A percentile compares a stretch with the other conserved stretches of the same genome.
These are phyloP conservation scores for Merodon equestris DNA, from an alignment of 2,888 invertebrate species.

Conservation along the genomic window DNA sequence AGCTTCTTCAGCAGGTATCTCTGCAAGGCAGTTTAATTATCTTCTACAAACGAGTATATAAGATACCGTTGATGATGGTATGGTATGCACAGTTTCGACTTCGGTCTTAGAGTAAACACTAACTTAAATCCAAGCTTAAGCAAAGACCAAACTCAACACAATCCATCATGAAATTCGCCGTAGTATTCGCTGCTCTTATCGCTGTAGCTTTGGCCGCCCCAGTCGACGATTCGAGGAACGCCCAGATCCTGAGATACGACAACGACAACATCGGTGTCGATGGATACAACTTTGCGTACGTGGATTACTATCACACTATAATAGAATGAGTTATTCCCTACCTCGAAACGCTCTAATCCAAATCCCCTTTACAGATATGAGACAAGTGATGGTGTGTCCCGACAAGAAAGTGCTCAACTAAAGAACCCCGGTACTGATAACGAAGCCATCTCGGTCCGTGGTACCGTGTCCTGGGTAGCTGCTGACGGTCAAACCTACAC, in stretches of 20 bases:
- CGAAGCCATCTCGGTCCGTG: slow-evolving; percentile 78
- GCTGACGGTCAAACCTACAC: slow-evolving; percentile 80
- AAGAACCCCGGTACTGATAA: slow-evolving; percentile 79
- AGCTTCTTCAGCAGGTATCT: too few relatives aligned
- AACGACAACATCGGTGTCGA: slow-evolving; percentile 78
- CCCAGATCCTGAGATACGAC: slow-evolving; percentile 82
- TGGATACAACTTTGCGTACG: slow-evolving; percentile 75
- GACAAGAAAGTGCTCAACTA: slow-evolving; percentile 78
- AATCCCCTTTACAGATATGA: slow-evolving; percentile 72
- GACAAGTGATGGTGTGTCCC: slow-evolving; percentile 79
- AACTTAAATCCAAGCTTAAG: background rate
- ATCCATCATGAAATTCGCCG: slow-evolving; percentile 73
- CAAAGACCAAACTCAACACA: background rate
- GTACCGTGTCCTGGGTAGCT: slow-evolving; percentile 78
- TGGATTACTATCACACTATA: slow-evolving; percentile 8
- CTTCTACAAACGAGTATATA: too few relatives aligned
- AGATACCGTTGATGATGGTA: too few relatives aligned
- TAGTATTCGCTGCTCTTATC: slow-evolving; percentile 72
- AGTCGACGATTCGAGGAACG: slow-evolving; percentile 79
- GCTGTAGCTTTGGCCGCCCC: slow-evolving; percentile 74
- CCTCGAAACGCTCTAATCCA: too few relatives aligned
- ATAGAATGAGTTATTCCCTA: background rate
- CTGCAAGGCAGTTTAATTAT: too few relatives aligned
- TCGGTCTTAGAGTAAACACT: too few relatives aligned
- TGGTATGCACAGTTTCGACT: too few relatives aligned